Evolutionary conservation across 2,888 invertebrate genomes (phyloP).

Genomic region (Pseudococcus longispinus): DNA sequence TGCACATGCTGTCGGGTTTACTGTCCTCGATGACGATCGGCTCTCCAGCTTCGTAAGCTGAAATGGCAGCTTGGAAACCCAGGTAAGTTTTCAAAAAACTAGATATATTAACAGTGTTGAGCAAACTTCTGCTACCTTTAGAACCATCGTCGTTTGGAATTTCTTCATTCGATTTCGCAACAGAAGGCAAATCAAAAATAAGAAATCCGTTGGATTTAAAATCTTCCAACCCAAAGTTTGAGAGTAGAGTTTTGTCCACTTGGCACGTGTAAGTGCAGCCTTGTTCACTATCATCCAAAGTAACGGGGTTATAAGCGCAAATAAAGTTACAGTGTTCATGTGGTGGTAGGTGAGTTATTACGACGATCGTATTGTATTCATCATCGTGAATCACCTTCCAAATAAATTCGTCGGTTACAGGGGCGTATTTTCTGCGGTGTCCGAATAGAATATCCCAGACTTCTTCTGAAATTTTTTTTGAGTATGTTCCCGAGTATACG

Average conservation of each 20-base stretch:
- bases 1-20: too few relatives aligned
- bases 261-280: background rate
- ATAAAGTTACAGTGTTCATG: background rate
- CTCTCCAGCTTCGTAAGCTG: too few relatives aligned
- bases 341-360: background rate
- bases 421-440: too few relatives aligned
- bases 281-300: background rate
- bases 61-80: too few relatives aligned
- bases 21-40: too few relatives aligned
- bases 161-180: background rate
- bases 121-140: background rate
- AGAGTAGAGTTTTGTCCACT: background rate
- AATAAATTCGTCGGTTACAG: background rate
- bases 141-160: background rate
- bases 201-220: background rate
- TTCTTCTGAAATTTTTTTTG: background rate
- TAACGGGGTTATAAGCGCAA: background rate
- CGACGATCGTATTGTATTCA: background rate
- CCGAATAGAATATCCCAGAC: background rate
- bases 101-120: too few relatives aligned
- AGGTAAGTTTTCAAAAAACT: too few relatives aligned
- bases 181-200: background rate
- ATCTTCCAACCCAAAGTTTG: background rate
- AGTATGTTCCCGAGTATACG: background rate
- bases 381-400: background rate